Conservation (phyloP, 2,888 invertebrate genomes). For the Furcula furcula region DNA sequence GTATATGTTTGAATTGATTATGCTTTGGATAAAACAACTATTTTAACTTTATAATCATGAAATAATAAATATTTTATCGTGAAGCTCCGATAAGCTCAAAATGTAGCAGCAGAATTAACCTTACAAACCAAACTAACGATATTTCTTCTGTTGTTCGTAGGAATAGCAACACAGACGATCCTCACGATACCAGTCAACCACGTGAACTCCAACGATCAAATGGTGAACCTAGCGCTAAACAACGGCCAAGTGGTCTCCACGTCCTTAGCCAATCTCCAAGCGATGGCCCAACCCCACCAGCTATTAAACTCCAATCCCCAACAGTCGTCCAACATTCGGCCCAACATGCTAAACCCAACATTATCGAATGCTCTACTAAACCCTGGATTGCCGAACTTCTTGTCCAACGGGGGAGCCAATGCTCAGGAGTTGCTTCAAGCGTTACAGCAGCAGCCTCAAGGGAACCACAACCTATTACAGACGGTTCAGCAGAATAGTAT, state of each 20-base stretch:
- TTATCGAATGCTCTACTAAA: constrained; percentile 87
- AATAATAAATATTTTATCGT: no score
- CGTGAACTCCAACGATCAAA: constrained; percentile 88
- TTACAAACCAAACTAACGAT: no score
- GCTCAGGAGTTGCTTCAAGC: constrained; percentile 89
- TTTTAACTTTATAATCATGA: no score
- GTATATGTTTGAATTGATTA: no score
- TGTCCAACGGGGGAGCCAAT: constrained; percentile 85
- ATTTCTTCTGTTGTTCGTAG: constrained; percentile 65
- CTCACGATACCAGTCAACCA: constrained; percentile 97
- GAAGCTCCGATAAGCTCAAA: no score
- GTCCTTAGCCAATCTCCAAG: constrained; percentile 89
- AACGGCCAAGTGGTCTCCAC: constrained; percentile 94
- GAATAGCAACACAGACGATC: constrained; percentile 97
- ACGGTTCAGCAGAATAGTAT: constrained; percentile 74
- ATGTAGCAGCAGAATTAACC: no score
- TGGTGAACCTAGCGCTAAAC: constrained; percentile 90
- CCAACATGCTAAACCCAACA: constrained; percentile 81
- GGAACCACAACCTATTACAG: constrained; percentile 71
- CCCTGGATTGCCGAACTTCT: constrained; percentile 86
- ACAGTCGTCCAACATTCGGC: constrained; percentile 65
- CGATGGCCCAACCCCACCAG: constrained; percentile 88
- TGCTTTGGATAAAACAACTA: no score
- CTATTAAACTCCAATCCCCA: constrained; percentile 83
- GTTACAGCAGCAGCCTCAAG: constrained; percentile 84